Evolutionary conservation across 2,113 vertebrate genomes (phyloP).

Genomic region (Puntigrus tetrazona): DNA sequence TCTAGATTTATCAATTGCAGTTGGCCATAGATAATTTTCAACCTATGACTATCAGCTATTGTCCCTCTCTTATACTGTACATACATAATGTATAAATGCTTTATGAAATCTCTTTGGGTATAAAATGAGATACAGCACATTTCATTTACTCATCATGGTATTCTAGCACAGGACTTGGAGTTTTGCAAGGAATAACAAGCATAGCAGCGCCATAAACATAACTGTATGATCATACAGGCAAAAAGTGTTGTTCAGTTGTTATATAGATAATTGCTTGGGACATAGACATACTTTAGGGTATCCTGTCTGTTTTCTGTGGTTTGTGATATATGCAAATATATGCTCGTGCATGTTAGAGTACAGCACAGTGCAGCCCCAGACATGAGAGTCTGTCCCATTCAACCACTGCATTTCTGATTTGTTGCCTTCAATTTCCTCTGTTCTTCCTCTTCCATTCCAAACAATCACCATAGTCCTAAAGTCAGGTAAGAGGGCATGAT

Average conservation of each 20-base stretch:
- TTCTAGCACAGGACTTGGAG: too few species aligned
- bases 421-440: slow-evolving; percentile 82
- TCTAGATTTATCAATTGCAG: too few species aligned
- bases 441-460: slow-evolving; percentile 61
- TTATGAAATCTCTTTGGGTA: too few species aligned
- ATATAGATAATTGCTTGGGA: background rate
- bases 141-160: too few species aligned
- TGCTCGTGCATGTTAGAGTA: too few species aligned
- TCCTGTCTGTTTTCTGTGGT: background rate
- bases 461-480: slow-evolving; percentile 93
- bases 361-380: slow-evolving; percentile 72
- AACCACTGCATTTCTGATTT: slow-evolving; percentile 78
- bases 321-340: too few species aligned
- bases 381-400: slow-evolving; percentile 71
- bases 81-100: too few species aligned
- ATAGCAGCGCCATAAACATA: background rate
- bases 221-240: background rate
- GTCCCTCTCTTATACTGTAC: too few species aligned
- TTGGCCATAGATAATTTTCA: too few species aligned
- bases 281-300: background rate
- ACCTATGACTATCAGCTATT: too few species aligned
- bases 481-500: slow-evolving; percentile 94
- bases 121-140: too few species aligned
- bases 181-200: too few species aligned
- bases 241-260: background rate